Conservation (phyloP, 2,113 vertebrate species). For the Tetraodon nigroviridis region DNA sequence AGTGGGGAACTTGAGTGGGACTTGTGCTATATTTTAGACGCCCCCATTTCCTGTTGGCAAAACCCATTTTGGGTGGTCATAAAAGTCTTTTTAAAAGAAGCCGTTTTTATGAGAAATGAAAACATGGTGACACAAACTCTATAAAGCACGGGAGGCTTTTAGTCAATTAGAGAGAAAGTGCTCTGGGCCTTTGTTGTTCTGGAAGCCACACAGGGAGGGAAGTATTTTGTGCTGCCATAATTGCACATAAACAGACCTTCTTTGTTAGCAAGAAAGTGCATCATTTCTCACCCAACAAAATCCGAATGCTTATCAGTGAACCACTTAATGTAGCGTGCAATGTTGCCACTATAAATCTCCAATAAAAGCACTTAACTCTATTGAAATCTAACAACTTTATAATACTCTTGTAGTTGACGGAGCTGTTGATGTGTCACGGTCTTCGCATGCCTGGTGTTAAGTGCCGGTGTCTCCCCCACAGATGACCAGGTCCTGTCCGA, state of each 20-base stretch:
- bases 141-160: conserved; percentile 75
- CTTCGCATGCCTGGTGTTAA: conserved; percentile 32
- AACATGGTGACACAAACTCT: conserved; percentile 72
- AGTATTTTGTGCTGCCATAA: conserved; percentile 50
- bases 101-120: conserved; percentile 73
- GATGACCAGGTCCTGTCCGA: conserved; percentile 97
- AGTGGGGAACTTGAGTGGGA: conserved; percentile 41
- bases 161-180: conserved; percentile 70
- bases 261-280: conserved; percentile 34
- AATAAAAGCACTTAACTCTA: conserved; percentile 58
- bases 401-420: conserved; percentile 30
- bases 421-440: conserved; percentile 27
- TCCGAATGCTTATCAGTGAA: conserved; percentile 7
- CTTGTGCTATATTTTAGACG: conserved; percentile 51
- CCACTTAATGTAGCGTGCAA: conserved; percentile 22
- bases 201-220: conserved; percentile 47
- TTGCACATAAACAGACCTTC: conserved; percentile 26
- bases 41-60: conserved; percentile 58
- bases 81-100: conserved; percentile 70
- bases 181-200: conserved; percentile 57
- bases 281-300: conserved; percentile 26
- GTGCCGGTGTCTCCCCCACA: conserved; percentile 65
- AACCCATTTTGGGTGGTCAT: conserved; percentile 60
- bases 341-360: conserved; percentile 33
- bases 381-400: conserved; percentile 52